phyloP scores from a whole-genome alignment of 2,797 vertebrate genomes.

The Vespertilio murinus region DNA sequence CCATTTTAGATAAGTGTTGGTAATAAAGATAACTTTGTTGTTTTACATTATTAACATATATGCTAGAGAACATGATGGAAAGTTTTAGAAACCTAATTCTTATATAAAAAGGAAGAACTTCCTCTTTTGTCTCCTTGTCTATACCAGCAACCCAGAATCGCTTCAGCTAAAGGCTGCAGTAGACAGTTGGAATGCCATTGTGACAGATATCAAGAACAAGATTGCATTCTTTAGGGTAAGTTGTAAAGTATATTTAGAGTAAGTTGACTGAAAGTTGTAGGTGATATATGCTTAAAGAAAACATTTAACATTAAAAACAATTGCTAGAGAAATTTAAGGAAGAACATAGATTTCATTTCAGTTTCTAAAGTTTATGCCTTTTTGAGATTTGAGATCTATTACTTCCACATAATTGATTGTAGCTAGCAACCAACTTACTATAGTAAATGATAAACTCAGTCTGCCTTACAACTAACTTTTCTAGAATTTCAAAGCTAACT shows the following conservation, averaged over 20 bases:
- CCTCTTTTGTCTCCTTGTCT: slow-evolving; percentile 47
- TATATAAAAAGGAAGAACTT: slow-evolving; percentile 42
- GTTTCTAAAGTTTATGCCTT: slow-evolving; percentile 41
- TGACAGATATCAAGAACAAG: slow-evolving; percentile 77
- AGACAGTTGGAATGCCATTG: slow-evolving; percentile 79
- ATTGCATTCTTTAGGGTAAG: slow-evolving; percentile 77
- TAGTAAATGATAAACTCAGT: slow-evolving; percentile 6
- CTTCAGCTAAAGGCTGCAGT: slow-evolving; percentile 75
- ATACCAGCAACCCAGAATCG: slow-evolving; percentile 72
- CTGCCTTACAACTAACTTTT: neutral
- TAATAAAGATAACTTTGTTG: slow-evolving; percentile 38
- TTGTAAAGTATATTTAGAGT: slow-evolving; percentile 12
- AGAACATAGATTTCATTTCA: slow-evolving; percentile 1
- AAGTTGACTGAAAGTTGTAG: neutral
- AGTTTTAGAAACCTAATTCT: slow-evolving; percentile 18
- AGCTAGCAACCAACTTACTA: neutral
- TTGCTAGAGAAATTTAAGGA: slow-evolving; percentile 3
- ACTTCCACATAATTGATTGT: neutral
- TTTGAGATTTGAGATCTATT: neutral
- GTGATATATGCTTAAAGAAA: neutral
- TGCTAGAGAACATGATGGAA: slow-evolving; percentile 31
- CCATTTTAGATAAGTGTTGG: slow-evolving; percentile 3
- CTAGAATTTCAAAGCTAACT: slow-evolving; percentile 50
- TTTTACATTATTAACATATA: slow-evolving; percentile 47
- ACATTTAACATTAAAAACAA: slow-evolving; percentile 39